These are phyloP conservation scores for Dysmachus trigonus DNA, from an alignment of 2,888 invertebrate species.

Conservation along the genomic window DNA sequence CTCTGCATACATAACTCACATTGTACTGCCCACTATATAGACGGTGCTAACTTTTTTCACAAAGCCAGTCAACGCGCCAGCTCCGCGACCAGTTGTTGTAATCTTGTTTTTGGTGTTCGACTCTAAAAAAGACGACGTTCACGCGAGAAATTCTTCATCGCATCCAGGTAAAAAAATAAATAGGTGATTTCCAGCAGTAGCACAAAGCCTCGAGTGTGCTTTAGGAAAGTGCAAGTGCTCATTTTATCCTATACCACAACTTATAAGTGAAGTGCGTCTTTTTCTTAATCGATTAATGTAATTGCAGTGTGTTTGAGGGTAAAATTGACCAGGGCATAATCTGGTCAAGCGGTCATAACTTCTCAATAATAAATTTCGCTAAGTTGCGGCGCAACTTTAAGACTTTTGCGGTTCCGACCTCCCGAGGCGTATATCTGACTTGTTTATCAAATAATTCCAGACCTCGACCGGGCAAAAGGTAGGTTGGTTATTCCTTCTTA, in stretches of 20 bases:
- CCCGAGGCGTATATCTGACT: neutral
- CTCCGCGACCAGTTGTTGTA: neutral
- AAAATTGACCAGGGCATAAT: neutral
- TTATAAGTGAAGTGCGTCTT: neutral
- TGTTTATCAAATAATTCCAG: slow-evolving; percentile 8
- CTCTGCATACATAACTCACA: slow-evolving; percentile 21
- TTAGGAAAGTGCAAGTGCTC: slow-evolving; percentile 22
- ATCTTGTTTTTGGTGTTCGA: neutral
- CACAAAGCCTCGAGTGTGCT: neutral
- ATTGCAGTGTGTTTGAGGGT: neutral
- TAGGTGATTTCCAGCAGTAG: neutral
- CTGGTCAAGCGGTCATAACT: neutral
- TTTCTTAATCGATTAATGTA: neutral
- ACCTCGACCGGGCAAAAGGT: neutral
- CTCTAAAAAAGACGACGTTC: neutral
- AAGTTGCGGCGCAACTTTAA: neutral
- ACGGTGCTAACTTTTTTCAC: neutral
- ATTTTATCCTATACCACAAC: no score
- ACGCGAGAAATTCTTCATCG: neutral
- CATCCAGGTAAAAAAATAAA: neutral
- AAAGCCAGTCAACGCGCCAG: slow-evolving; percentile 22
- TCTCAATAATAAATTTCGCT: neutral
- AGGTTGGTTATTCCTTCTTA: slow-evolving; percentile 12
- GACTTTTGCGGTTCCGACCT: neutral
- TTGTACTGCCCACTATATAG: slow-evolving; percentile 21